A percentile compares a stretch with the other conserved stretches of the same genome.
Conservation (phyloP, 1,140 invertebrate species). For the Aphidius ervi region DNA sequence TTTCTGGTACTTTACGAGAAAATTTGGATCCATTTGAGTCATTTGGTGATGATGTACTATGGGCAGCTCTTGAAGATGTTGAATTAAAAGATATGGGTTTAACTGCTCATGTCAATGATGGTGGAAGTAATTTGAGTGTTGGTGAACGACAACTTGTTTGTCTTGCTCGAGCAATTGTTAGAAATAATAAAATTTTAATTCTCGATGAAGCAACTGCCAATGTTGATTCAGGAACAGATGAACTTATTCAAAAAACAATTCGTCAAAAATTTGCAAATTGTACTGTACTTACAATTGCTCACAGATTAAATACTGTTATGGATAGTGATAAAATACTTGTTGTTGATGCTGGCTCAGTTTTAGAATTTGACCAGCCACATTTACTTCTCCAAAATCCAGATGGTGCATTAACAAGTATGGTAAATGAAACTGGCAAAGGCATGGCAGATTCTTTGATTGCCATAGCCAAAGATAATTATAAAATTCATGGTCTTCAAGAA, state of each 20-base stretch:
- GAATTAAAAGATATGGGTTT: conserved; percentile 70
- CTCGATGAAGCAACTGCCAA: conserved; percentile 72
- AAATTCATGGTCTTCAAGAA: too few relatives aligned
- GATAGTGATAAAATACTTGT: conserved; percentile 61
- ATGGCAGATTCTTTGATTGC: conserved; percentile 59
- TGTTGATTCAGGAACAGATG: conserved; percentile 69
- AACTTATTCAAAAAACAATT: conserved; percentile 70
- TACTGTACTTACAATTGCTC: conserved; percentile 83
- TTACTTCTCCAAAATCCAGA: conserved; percentile 57
- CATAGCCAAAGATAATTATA: conserved; percentile 56
- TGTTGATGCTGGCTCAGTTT: conserved; percentile 58
- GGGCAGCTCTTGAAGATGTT: conserved; percentile 75
- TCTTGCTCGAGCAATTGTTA: conserved; percentile 73
- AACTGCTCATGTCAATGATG: conserved; percentile 67
- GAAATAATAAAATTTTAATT: conserved; percentile 71
- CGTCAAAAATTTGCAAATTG: conserved; percentile 67
- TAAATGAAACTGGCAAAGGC: conserved; percentile 59
- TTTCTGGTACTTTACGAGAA: conserved; percentile 74
- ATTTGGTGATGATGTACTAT: conserved; percentile 72
- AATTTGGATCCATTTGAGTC: conserved; percentile 83
- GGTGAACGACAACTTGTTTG: conserved; percentile 79
- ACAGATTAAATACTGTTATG: conserved; percentile 79
- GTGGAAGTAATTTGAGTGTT: conserved; percentile 75
- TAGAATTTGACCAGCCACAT: conserved; percentile 65
- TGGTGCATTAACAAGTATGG: conserved; percentile 61